phyloP scores from a whole-genome alignment of 2,888 invertebrate genomes.

The Metacarcinus magister region DNA sequence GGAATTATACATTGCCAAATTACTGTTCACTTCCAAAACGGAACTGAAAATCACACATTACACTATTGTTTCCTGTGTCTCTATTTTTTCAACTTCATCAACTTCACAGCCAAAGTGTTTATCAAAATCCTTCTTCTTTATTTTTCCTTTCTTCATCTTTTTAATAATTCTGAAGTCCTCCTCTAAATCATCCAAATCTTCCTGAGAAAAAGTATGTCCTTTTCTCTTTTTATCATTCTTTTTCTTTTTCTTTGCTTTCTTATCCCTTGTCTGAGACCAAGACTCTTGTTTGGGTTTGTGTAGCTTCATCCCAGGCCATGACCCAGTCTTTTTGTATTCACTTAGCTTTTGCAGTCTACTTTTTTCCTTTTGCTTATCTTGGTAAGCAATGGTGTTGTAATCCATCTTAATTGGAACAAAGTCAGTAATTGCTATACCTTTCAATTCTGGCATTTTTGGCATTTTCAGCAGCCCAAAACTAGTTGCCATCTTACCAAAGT shows the following conservation, averaged over 20 bases:
- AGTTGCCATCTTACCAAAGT: conserved; percentile 92
- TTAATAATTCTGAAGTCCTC: conserved; percentile 84
- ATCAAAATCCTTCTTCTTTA: conserved; percentile 83
- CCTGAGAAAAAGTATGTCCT: conserved; percentile 85
- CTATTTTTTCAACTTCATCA: background rate
- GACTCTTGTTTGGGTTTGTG: conserved; percentile 86
- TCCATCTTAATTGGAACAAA: conserved; percentile 89
- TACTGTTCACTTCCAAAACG: background rate
- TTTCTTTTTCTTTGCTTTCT: conserved; percentile 87
- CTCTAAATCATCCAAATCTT: conserved; percentile 87
- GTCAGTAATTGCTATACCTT: conserved; percentile 87
- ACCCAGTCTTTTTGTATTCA: conserved; percentile 90
- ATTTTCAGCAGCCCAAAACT: conserved; percentile 95
- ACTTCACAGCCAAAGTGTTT: conserved; percentile 77
- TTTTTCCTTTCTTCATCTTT: conserved; percentile 86
- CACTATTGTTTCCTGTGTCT: background rate
- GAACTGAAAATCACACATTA: background rate
- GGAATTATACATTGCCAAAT: background rate
- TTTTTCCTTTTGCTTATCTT: conserved; percentile 90
- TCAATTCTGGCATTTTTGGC: conserved; percentile 98
- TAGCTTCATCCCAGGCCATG: conserved; percentile 89
- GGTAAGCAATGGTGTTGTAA: conserved; percentile 90
- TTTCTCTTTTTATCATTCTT: conserved; percentile 89
- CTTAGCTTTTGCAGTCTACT: conserved; percentile 90
- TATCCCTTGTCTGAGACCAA: conserved; percentile 85